Evolutionary conservation across 2,113 vertebrate genomes (phyloP), one percentile per base, ranked within the genome.

Genomic region (Scolopax mira): DNA sequence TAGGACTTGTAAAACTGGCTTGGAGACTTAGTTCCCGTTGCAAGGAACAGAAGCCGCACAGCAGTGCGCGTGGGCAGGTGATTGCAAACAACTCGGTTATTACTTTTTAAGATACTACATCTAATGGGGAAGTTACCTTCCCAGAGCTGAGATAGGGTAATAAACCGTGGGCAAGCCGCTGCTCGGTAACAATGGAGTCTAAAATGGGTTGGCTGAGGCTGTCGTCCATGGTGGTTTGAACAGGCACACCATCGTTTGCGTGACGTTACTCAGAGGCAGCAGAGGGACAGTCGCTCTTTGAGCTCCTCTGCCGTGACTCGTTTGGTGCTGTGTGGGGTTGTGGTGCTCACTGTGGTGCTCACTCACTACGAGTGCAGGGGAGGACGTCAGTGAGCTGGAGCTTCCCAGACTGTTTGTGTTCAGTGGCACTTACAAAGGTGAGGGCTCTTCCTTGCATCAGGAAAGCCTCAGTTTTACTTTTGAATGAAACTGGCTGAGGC

Each of bases 1-100:
- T 42, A 57, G 84, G 92, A 95, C 94, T 89, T 51, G 94, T 57
- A 79, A 69, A 85, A 94, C 93, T 95, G 93, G 96, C 96, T 95
- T 21, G 88, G 90, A 93, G 88, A 89, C 73, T 81, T 86, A 21
- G 15, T 85, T 93, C 67, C 92, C 35, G 13, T 72, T 94, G 90
- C 79, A 84, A 58, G 88, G 89, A 84, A 4, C 83, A 94, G 83
- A 35, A 62, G 85, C 64, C 14, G 3, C 85, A 49, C 1, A 7
- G 88, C 95, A 60, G 70, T 10, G 57, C 28, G 13, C 94, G 93
- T 94, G 93, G 95, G 96, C 94, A 93, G 86, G 73, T 31, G 86
- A 84, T 81, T 74, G 89, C 94, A 86, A 94, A 84, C 90, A 81
- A 16, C 86, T 66, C 2, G 0, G 28, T 58, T 80, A 77, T 67